Percentiles rank a stretch among this genome's conserved stretches.
These are phyloP conservation scores for Balanococcus diminutus DNA, from an alignment of 2,888 invertebrate genomes.

Conservation along the genomic window DNA sequence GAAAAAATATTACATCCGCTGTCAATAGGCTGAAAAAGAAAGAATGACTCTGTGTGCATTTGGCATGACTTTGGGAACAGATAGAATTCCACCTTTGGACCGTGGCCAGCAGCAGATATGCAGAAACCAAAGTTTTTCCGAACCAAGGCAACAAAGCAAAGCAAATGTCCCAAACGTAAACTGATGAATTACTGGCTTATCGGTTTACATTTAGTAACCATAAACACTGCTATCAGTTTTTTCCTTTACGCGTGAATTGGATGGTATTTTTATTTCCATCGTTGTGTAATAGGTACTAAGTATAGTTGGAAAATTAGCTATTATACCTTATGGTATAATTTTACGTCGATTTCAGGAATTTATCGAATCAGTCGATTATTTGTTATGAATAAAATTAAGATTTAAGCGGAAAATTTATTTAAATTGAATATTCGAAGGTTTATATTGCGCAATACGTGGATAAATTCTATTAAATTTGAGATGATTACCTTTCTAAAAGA, in stretches of 20 bases:
- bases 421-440: background rate
- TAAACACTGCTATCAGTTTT: constrained; percentile 35
- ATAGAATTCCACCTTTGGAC: constrained; percentile 47
- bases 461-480: background rate
- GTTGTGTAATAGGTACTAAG: background rate
- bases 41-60: constrained; percentile 45
- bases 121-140: constrained; percentile 16
- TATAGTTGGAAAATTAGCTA: background rate
- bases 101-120: constrained; percentile 38
- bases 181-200: constrained; percentile 50
- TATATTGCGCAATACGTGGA: background rate
- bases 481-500: background rate
- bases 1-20: constrained; percentile 46
- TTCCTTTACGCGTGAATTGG: background rate
- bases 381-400: background rate
- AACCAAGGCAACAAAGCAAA: constrained; percentile 49
- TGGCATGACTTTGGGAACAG: constrained; percentile 44
- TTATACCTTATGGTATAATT: background rate
- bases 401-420: background rate
- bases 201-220: constrained; percentile 36
- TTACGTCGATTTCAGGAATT: background rate
- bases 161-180: constrained; percentile 55
- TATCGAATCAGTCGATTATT: background rate
- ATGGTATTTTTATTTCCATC: background rate
- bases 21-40: constrained; percentile 41